Base-by-base conservation (phyloP, 2,797 vertebrate species). In the Parauchenoglanis punctatus region DNA sequence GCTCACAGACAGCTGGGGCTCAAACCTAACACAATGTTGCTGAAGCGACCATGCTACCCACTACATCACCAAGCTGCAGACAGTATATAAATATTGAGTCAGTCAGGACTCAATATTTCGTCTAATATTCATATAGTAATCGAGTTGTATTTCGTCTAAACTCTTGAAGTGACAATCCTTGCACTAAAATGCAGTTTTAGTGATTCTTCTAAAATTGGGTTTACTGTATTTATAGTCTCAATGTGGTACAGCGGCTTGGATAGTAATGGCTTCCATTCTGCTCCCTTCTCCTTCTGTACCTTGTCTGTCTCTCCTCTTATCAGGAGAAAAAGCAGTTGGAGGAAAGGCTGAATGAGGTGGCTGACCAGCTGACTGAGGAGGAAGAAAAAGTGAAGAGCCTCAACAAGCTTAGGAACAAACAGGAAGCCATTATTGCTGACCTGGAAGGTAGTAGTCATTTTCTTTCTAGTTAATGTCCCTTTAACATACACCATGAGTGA, bases 311-410 rank as follows among this genome's bases (percentile, higher is more conserved):
- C 28, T 70, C 59, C n/a, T 58, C 56, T 67, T 89, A 31, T 90
- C 91, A 98, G 97, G 97, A 98, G 91, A 97, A 97, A 92, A 97
- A 96, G 89, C 94, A 96, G 87, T 78, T 97, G 83, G 97, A 98
- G 72, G 97, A 98, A 58, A 96, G 97, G 35, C 93, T 98, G 85
- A 93, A 94, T 2, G 97, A 98, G 84, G 95, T 97, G 87, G 95
- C 95, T 0, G 96, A 97, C 54, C 96, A 97, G 86, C 95, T 97
- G 20, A 96, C 97, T 0, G 97, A 98, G 86, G 97, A 98, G 87
- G 97, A 98, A 86, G 97, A 98, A 92, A 98, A 97, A 84, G 93
- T 96, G 86, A 98, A 98, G 92, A 97, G 96, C 90, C 94, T 98
- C 5, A 97, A 95, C 89, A 98, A 98, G 89, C 95, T 97, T 0